Base-by-base conservation (phyloP, 1,140 invertebrate genomes). In the Diachasmimorpha longicaudata region DNA sequence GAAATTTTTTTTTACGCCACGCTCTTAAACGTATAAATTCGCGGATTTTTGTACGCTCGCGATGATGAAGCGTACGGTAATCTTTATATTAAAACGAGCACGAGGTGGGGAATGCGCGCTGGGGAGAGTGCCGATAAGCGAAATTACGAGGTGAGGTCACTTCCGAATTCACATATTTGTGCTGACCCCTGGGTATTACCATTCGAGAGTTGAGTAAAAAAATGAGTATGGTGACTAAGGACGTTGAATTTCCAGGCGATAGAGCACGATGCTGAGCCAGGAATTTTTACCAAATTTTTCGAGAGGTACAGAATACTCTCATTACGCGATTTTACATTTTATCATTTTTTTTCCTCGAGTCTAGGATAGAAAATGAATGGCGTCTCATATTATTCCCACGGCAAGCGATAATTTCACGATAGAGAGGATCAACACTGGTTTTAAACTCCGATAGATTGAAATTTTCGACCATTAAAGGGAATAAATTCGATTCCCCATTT, bases 361-460 rank as follows among this genome's bases (percentile, higher is more conserved):
- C 44, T 46, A 14, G 11, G n/a, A n/a, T n/a, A n/a, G n/a, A n/a
- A n/a, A n/a, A n/a, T n/a, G n/a, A 46, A 10, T 3, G 11, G n/a
- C 11, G 11, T 46, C 44, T 46, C 11, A 46, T 46, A 46, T 14
- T 46, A 46, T 9, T n/a, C 44, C 44, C 31, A 6, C 31, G 31
- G 31, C 2, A 6, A 31, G 44, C 44, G 44, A 46, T 46, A 46
- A 2, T 2, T 46, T n/a, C 9, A 5, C 4, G 19, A 4, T 46
- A 14, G 6, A 25, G 67, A 16, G 21, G 75, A 42, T 67, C 84
- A 84, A 85, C 84, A 83, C 81, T 81, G 81, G 78, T 78, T 81
- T 85, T 81, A 81, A 85, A 83, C 79, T 83, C 80, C 78, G 81
- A 85, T 82, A 83, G 83, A 85, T 84, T 80, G 76, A 79, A 68